Conservation (phyloP, 2,113 vertebrate genomes). For the Proteles cristata region DNA sequence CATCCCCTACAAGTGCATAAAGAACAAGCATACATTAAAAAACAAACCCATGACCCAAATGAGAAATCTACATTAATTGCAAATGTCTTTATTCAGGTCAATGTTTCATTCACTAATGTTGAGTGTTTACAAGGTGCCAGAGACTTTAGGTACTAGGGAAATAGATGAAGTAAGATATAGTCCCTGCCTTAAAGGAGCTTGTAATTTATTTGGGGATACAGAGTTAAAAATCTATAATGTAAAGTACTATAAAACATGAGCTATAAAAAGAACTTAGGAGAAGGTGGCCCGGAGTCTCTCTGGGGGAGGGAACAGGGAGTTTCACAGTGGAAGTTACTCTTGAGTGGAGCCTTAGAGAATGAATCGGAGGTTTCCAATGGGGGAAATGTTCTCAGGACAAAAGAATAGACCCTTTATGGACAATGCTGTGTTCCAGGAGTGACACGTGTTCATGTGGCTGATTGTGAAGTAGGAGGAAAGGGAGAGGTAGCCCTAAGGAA, state of each 20-base stretch:
- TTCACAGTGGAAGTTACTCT: conserved; percentile 16
- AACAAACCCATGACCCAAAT: neutral
- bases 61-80: neutral
- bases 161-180: conserved; percentile 25
- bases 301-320: neutral
- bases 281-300: neutral
- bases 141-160: conserved; percentile 27
- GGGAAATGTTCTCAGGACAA: neutral
- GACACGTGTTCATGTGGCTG: neutral
- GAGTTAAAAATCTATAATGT: conserved; percentile 49
- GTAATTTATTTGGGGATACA: conserved; percentile 57
- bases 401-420: neutral
- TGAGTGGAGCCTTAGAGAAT: neutral
- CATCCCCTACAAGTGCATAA: neutral
- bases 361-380: neutral
- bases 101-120: neutral
- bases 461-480: neutral
- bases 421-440: neutral
- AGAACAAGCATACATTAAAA: neutral
- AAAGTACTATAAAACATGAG: conserved; percentile 35
- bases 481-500: neutral
- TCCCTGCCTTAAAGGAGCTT: neutral
- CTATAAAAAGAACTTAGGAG: conserved; percentile 8
- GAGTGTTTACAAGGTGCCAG: neutral
- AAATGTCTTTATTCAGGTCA: conserved; percentile 29